Evolutionary conservation across 2,888 invertebrate species (phyloP).

Genomic region (Amitus sp.): DNA sequence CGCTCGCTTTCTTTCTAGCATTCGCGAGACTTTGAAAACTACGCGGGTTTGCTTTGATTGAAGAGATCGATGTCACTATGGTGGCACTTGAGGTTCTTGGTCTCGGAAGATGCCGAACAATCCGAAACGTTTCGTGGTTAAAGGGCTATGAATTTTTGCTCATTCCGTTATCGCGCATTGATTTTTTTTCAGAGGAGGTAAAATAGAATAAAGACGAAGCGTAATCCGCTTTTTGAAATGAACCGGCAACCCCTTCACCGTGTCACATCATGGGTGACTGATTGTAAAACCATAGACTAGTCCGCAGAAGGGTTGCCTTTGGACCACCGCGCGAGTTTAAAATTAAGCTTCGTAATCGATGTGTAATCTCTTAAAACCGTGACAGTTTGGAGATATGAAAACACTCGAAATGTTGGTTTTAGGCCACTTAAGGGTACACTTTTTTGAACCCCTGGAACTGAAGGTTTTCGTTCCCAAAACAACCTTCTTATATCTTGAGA

Average conservation of each 20-base stretch:
- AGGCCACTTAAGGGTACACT: no score
- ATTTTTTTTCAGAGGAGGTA: conserved; percentile 15
- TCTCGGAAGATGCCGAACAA: no score
- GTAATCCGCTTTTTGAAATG: conserved; percentile 63
- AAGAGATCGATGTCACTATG: neutral
- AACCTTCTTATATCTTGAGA: no score
- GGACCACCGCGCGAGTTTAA: conserved; percentile 52
- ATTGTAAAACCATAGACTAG: conserved; percentile 65
- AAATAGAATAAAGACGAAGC: conserved; percentile 37
- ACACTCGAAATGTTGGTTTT: neutral
- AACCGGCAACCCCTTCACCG: conserved; percentile 58
- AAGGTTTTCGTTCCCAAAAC: no score
- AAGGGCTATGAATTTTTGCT: no score
- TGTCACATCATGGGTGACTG: conserved; percentile 65
- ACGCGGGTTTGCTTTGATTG: neutral
- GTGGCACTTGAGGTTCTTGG: neutral
- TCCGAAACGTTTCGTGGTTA: no score
- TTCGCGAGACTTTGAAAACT: conserved; percentile 5
- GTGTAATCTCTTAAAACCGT: conserved; percentile 64
- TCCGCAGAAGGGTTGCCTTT: conserved; percentile 53
- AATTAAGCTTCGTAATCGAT: conserved; percentile 65
- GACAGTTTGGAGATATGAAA: conserved; percentile 47
- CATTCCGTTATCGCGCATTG: no score
- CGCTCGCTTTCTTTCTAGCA: neutral
- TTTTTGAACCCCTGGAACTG: no score